Evolutionary conservation across 2,113 vertebrate species (phyloP).

Genomic region (Phylloscopus whistleri): DNA sequence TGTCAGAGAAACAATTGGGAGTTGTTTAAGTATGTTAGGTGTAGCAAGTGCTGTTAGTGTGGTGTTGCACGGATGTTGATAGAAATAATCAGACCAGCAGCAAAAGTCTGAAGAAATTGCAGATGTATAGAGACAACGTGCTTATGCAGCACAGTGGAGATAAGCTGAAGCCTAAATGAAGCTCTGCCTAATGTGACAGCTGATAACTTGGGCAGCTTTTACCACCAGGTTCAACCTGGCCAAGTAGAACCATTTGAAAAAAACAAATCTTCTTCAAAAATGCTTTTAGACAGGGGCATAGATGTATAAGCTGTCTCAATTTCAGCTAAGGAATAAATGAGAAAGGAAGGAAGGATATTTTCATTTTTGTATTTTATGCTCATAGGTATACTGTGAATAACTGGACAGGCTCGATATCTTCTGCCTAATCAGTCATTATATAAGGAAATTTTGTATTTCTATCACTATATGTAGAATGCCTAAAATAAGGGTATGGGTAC

Average conservation of each 20-base stretch:
- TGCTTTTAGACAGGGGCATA: neutral
- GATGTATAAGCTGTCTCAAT: neutral
- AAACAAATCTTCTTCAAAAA: neutral
- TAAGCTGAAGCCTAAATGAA: neutral
- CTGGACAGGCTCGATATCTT: neutral
- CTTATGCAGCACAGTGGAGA: fast-evolving
- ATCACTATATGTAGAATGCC: neutral
- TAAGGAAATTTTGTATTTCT: neutral
- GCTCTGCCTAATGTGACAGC: neutral
- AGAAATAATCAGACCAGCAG: neutral
- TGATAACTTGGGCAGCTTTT: neutral
- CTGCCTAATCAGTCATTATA: neutral
- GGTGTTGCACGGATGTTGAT: fast-evolving
- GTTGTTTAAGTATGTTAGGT: neutral
- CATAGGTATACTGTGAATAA: neutral
- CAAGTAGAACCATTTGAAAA: neutral
- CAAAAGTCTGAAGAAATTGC: neutral
- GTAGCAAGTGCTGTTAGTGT: neutral
- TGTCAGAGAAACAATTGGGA: neutral
- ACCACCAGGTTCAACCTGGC: neutral
- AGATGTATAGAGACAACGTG: fast-evolving
- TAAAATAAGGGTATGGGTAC: neutral
- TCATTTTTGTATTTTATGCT: neutral
- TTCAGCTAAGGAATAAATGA: neutral
- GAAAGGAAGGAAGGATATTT: neutral